Conservation (phyloP, 2,113 vertebrate species). For the Pterophyllum scalare region DNA sequence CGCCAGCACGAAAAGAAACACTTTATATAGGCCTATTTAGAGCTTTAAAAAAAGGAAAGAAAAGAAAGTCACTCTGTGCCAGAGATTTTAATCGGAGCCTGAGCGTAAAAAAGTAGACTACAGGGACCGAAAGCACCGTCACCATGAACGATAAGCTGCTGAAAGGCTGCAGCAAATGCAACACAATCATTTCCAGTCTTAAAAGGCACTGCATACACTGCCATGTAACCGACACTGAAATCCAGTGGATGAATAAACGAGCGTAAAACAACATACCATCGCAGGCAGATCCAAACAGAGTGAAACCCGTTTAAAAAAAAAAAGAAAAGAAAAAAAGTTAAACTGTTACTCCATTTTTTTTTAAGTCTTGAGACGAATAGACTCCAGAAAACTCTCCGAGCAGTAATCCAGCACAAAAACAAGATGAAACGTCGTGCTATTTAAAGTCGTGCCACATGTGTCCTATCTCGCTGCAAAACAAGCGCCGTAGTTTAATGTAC, state of each 20-base stretch:
- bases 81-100: not conserved
- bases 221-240: not conserved
- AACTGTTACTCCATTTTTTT: conserved; percentile 58
- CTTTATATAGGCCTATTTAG: not conserved
- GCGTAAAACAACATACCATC: conserved; percentile 73
- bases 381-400: conserved; percentile 36
- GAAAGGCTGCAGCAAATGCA: not conserved
- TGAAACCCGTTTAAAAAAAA: not conserved
- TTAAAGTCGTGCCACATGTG: conserved; percentile 60
- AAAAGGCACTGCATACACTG: not conserved
- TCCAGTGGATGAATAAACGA: not conserved
- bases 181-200: conserved; percentile 4
- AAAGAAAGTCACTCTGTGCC: not conserved
- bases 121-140: not conserved
- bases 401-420: conserved; percentile 65
- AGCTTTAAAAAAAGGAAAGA: not conserved
- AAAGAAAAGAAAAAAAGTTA: conserved; percentile 33
- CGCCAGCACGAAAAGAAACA: not conserved
- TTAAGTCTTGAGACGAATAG: conserved; percentile 5
- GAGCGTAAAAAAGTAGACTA: not conserved
- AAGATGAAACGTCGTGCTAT: not conserved
- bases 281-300: conserved; percentile 39
- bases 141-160: not conserved
- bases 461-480: conserved; percentile 34
- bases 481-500: conserved; percentile 53